Evolutionary conservation across 2,888 invertebrate genomes (phyloP).

Genomic region (Archips crataeganus): DNA sequence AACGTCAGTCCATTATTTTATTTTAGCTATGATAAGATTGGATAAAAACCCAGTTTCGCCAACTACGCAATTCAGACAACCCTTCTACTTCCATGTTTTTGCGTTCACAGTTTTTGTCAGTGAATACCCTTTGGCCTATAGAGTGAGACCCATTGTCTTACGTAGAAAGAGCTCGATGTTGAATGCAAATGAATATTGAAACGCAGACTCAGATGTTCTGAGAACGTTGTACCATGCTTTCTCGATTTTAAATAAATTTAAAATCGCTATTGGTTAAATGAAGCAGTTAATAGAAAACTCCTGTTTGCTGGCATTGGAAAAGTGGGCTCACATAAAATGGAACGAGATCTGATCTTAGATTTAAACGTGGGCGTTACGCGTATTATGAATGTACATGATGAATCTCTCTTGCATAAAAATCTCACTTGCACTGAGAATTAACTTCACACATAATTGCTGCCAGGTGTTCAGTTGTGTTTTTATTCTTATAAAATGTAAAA

Average conservation of each 20-base stretch:
- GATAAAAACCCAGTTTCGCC: background rate
- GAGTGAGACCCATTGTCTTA: slow-evolving; percentile 58
- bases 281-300: background rate
- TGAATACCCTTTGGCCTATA: slow-evolving; percentile 25
- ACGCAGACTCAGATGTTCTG: slow-evolving; percentile 54
- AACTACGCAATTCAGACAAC: background rate
- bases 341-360: too few species aligned
- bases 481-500: too few species aligned
- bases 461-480: too few species aligned
- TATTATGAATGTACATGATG: too few species aligned
- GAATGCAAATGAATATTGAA: slow-evolving; percentile 71
- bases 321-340: background rate
- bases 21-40: background rate
- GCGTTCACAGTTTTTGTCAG: slow-evolving; percentile 1
- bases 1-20: too few species aligned
- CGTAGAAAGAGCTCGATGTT: slow-evolving; percentile 59
- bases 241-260: slow-evolving; percentile 44
- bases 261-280: background rate
- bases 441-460: too few species aligned
- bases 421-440: too few species aligned
- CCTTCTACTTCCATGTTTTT: background rate
- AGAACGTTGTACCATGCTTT: slow-evolving; percentile 48
- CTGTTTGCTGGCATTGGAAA: slow-evolving; percentile 2
- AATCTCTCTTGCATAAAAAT: too few species aligned
- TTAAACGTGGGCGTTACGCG: too few species aligned